Conservation (phyloP, 2,888 invertebrate species). For the Enchytraeus crypticus region DNA sequence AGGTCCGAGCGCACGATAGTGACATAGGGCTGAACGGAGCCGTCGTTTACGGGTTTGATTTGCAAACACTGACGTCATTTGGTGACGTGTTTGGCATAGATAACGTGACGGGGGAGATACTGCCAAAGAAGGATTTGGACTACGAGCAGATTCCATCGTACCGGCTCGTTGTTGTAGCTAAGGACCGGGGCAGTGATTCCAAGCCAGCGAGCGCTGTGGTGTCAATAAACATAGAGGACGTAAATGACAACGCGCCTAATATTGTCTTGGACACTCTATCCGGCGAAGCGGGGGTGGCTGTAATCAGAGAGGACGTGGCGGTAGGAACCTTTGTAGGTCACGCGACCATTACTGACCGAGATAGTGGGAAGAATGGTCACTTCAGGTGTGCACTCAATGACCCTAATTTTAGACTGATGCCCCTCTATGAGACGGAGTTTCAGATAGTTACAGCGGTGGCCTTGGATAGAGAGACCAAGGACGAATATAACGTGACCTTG, state of each 20-base stretch:
- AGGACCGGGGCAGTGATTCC: conserved; percentile 23
- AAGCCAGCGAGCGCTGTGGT: conserved; percentile 27
- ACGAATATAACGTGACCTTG: conserved; percentile 81
- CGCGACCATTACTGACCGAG: conserved; percentile 81
- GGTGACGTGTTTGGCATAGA: conserved; percentile 21
- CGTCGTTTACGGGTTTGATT: conserved; percentile 20
- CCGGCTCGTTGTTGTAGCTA: conserved; percentile 21
- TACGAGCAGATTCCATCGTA: conserved; percentile 19
- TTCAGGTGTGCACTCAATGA: conserved; percentile 65
- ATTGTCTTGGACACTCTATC: conserved; percentile 77
- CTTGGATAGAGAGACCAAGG: conserved; percentile 83
- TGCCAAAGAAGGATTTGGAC: conserved; percentile 19
- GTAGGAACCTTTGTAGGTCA: conserved; percentile 88
- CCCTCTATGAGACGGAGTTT: conserved; percentile 15
- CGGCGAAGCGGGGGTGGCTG: conserved; percentile 61
- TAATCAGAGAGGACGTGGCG: conserved; percentile 58
- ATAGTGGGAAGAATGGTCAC: conserved; percentile 81
- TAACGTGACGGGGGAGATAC: conserved; percentile 23
- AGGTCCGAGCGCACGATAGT: conserved; percentile 19
- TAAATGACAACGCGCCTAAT: conserved; percentile 78
- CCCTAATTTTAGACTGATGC: conserved; percentile 72
- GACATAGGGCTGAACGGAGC: conserved; percentile 24
- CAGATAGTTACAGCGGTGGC: conserved; percentile 68
- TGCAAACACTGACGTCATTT: conserved; percentile 8
- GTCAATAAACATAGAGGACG: conserved; percentile 57